Evolutionary conservation across 2,113 vertebrate genomes (phyloP).

Genomic region (Australoheros scitulus): DNA sequence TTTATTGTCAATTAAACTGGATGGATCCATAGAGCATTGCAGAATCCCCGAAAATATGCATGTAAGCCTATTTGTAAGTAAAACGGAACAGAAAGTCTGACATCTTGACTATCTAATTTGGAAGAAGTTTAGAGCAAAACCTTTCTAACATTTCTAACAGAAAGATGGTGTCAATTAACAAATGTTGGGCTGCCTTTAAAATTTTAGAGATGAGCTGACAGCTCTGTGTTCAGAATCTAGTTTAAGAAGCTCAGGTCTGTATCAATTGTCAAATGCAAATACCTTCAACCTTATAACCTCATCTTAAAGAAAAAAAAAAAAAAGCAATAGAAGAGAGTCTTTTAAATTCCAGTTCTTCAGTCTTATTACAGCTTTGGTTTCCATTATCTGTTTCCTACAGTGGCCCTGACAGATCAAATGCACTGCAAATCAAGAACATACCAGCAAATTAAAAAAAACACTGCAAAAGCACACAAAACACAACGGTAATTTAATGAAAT

Average conservation of each 20-base stretch:
- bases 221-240: background rate
- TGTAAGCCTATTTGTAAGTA: conserved; percentile 20
- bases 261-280: background rate
- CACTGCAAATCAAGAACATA: too few species aligned
- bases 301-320: background rate
- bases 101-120: conserved; percentile 23
- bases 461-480: too few species aligned
- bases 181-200: background rate
- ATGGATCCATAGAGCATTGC: background rate
- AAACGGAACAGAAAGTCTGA: background rate
- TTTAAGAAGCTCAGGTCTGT: background rate
- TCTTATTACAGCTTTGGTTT: background rate
- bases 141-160: background rate
- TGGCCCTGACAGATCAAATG: too few species aligned
- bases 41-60: conserved; percentile 12
- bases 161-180: conserved; percentile 33
- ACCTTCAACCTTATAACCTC: background rate
- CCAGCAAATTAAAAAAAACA: too few species aligned
- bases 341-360: background rate
- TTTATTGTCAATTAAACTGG: conserved; percentile 31
- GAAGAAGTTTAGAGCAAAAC: background rate
- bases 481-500: too few species aligned
- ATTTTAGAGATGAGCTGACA: background rate
- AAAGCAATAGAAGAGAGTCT: background rate
- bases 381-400: background rate